Conservation (phyloP, 2,113 vertebrate species). For the Caloenas nicobarica region DNA sequence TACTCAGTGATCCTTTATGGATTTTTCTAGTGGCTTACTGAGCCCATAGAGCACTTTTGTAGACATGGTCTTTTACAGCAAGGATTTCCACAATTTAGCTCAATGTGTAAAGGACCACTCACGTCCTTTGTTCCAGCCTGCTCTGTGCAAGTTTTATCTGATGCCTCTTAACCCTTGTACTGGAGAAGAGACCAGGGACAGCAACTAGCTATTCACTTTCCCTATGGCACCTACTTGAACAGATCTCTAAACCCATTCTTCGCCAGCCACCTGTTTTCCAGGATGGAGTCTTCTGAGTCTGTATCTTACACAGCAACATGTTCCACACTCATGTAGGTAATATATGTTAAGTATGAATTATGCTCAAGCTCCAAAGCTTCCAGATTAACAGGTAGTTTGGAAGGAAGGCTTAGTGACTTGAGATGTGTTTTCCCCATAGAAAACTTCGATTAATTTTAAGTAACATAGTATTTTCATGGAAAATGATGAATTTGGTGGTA, state of each 20-base stretch:
- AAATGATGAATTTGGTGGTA: not conserved
- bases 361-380: not conserved
- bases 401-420: not conserved
- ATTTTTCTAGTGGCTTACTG: not conserved
- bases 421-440: not conserved
- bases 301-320: not conserved
- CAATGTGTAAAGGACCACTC: not conserved
- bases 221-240: not conserved
- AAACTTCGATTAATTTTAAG: not conserved
- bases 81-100: not conserved
- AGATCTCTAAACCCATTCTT: not conserved
- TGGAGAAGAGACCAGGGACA: not conserved
- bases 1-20: not conserved
- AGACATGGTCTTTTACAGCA: not conserved
- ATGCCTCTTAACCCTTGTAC: not conserved
- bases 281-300: not conserved
- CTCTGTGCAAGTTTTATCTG: not conserved
- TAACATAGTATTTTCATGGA: not conserved
- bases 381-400: not conserved
- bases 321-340: not conserved
- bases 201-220: not conserved
- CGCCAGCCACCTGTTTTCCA: not conserved
- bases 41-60: not conserved
- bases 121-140: not conserved
- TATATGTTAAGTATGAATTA: not conserved